Percentiles rank a stretch among this genome's conserved stretches.
These are phyloP conservation scores for Phacellophora camtschatica DNA, from an alignment of 30 jellyfish, hydroid and myxozoan genomes.

Conservation along the genomic window DNA sequence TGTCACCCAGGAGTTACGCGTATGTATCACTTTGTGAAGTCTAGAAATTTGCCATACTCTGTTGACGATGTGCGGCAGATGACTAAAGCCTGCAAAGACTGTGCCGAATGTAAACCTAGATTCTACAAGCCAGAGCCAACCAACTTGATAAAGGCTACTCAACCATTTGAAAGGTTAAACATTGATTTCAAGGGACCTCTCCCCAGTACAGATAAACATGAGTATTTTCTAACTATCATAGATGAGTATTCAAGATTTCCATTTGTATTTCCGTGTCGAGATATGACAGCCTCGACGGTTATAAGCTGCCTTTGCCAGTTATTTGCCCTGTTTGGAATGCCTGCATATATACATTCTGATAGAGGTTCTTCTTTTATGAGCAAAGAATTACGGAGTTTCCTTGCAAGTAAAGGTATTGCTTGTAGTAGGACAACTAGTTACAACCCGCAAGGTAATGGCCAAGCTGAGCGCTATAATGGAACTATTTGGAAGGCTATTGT, in stretches of 20 bases:
- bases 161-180: constrained; percentile 32
- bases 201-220: constrained; percentile 1
- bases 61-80: background rate
- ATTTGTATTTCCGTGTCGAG: constrained; percentile 28
- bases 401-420: constrained; percentile 4
- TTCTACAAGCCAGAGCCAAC: constrained; percentile 16
- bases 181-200: constrained; percentile 56
- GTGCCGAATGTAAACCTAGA: constrained; percentile 51
- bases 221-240: constrained; percentile 12
- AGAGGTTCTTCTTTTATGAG: constrained; percentile 2
- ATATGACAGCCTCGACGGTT: background rate
- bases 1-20: constrained; percentile 69
- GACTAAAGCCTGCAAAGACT: constrained; percentile 14
- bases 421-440: background rate
- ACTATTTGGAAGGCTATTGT: constrained; percentile 38
- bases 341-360: constrained; percentile 30
- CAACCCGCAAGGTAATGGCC: background rate
- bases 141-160: constrained; percentile 38
- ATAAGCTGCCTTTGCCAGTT: background rate
- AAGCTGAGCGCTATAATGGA: constrained; percentile 43
- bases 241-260: constrained; percentile 40
- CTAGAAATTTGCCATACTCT: constrained; percentile 23
- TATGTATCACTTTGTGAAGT: constrained; percentile 9
- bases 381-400: background rate
- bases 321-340: constrained; percentile 22